A percentile compares a stretch with the other conserved stretches of the same genome.
Conservation (phyloP, 2,888 invertebrate species). For the Mechanitis messenoides region DNA sequence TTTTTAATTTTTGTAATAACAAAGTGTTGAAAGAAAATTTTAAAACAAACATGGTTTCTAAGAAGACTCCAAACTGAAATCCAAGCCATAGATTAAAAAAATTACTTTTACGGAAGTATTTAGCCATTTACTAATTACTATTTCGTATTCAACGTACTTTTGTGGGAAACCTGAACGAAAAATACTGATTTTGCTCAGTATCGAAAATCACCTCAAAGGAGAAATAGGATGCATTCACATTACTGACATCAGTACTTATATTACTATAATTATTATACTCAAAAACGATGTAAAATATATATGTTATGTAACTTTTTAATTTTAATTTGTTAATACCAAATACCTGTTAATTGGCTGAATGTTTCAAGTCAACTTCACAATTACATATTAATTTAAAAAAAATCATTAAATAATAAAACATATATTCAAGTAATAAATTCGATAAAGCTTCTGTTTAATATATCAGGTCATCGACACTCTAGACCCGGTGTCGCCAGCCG, state of each 20-base stretch:
- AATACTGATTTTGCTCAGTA: constrained; percentile 28
- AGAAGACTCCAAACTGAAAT: constrained; percentile 8
- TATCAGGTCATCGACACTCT: constrained; percentile 55
- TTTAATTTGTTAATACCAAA: no score
- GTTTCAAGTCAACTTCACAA: neutral
- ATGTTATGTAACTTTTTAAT: no score
- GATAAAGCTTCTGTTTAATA: constrained; percentile 29
- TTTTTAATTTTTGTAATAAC: no score
- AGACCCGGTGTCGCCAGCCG: constrained; percentile 67
- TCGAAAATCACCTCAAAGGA: constrained; percentile 19
- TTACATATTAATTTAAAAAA: constrained; percentile 3
- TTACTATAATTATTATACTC: no score
- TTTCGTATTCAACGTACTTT: constrained; percentile 37
- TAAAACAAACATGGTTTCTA: no score
- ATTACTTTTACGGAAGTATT: constrained; percentile 42
- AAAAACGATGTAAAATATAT: no score
- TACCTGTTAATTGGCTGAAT: constrained; percentile 1
- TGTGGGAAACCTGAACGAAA: constrained; percentile 38
- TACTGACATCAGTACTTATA: no score
- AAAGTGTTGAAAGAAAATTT: no score
- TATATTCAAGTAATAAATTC: constrained; percentile 28
- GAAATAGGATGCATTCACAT: no score
- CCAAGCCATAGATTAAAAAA: constrained; percentile 21
- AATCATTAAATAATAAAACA: constrained; percentile 21
- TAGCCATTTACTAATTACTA: constrained; percentile 70